A percentile compares a stretch with the other conserved stretches of the same genome.
Conservation (phyloP, 2,888 invertebrate species). For the Drosophila prostipennis region DNA sequence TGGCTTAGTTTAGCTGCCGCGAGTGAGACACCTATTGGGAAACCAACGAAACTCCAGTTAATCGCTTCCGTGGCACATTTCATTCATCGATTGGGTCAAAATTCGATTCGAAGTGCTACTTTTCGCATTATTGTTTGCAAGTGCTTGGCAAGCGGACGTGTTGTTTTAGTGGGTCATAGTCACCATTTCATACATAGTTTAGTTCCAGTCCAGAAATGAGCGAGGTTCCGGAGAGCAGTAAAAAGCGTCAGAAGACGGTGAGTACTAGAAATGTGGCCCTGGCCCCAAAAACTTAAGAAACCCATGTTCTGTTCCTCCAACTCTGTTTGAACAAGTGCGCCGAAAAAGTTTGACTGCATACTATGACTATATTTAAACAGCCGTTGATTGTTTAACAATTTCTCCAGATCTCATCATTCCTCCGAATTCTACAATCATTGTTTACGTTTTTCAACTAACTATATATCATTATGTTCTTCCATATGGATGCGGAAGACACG, state of each 20-base stretch:
- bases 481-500: constrained; percentile 20
- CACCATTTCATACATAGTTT: constrained; percentile 6
- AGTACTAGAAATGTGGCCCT: constrained; percentile 44
- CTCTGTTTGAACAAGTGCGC: constrained; percentile 66
- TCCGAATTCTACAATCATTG: background rate
- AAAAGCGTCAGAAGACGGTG: constrained; percentile 80
- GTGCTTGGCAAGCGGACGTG: constrained; percentile 48
- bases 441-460: background rate
- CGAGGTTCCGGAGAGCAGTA: constrained; percentile 78
- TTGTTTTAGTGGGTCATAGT: constrained; percentile 16
- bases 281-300: constrained; percentile 8
- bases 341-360: constrained; percentile 30
- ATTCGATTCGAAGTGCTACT: constrained; percentile 23
- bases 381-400: constrained; percentile 4
- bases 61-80: constrained; percentile 32
- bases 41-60: background rate
- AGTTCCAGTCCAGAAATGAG: constrained; percentile 56
- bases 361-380: constrained; percentile 12
- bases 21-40: constrained; percentile 4
- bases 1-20: constrained; percentile 28
- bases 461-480: constrained; percentile 1
- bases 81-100: constrained; percentile 56
- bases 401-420: background rate
- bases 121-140: constrained; percentile 62
- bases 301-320: no score